phyloP scores from a whole-genome alignment of 2,888 invertebrate genomes.

The Ophion ventricosus region DNA sequence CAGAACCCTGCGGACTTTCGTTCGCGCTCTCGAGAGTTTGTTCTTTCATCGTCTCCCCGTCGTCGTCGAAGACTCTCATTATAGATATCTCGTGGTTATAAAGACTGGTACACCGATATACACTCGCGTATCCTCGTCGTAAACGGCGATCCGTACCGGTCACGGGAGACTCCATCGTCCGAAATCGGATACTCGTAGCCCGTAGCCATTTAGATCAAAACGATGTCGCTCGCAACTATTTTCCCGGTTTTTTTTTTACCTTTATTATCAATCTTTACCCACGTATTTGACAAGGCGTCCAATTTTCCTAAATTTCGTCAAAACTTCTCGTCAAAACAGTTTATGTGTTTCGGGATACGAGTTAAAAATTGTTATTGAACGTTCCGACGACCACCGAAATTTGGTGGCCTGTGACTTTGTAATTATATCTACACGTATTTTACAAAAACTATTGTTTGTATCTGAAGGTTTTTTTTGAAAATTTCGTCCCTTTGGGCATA shows the following conservation, averaged over 20 bases:
- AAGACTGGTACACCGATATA: slow-evolving; percentile 4
- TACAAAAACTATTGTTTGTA: no score
- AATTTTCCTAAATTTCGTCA: no score
- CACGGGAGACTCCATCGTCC: slow-evolving; percentile 45
- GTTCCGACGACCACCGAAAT: no score
- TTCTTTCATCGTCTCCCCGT: slow-evolving; percentile 39
- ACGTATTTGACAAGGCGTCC: not conserved
- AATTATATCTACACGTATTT: no score
- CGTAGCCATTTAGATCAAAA: slow-evolving; percentile 9
- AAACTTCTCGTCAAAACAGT: no score
- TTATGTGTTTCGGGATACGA: no score
- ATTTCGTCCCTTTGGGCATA: no score
- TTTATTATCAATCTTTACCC: not conserved
- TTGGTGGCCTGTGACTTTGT: no score
- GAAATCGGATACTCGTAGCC: slow-evolving; percentile 47
- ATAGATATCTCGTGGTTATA: slow-evolving; percentile 53
- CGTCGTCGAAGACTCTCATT: slow-evolving; percentile 51
- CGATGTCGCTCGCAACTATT: slow-evolving; percentile 7
- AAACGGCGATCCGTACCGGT: slow-evolving; percentile 55
- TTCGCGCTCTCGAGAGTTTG: slow-evolving; percentile 60
- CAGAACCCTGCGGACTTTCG: slow-evolving; percentile 62
- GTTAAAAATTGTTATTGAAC: no score
- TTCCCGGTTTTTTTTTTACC: slow-evolving; percentile 17
- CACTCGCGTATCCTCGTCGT: slow-evolving; percentile 17
- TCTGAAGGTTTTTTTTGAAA: no score